These are phyloP conservation scores for Mimas tiliae DNA, from an alignment of 2,888 invertebrate genomes.

Conservation along the genomic window DNA sequence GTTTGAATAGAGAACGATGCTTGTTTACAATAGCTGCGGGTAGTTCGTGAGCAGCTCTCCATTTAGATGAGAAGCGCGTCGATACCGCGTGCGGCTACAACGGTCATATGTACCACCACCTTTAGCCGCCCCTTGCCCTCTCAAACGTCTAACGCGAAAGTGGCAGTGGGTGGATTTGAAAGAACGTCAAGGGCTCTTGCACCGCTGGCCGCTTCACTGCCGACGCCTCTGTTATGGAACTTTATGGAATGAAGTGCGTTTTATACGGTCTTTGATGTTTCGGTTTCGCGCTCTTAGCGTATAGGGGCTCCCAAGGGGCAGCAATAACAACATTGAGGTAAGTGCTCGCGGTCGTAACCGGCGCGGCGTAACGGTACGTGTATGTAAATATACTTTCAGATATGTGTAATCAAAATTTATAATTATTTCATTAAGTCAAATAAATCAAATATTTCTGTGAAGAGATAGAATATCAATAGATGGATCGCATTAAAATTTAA, in stretches of 20 bases:
- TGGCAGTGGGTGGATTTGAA: conserved; percentile 42
- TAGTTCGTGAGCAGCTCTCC: conserved; percentile 78
- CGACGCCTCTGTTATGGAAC: conserved; percentile 72
- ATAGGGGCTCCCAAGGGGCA: conserved; percentile 70
- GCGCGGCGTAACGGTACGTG: conserved; percentile 54
- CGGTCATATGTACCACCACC: conserved; percentile 63
- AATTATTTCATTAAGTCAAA: conserved; percentile 30
- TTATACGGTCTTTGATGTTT: conserved; percentile 79
- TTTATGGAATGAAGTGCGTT: conserved; percentile 80
- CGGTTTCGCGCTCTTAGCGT: conserved; percentile 73
- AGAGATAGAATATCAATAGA: too few species aligned
- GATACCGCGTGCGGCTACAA: conserved; percentile 68
- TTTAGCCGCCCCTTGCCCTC: conserved; percentile 51
- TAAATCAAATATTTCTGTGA: too few species aligned
- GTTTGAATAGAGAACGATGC: conserved; percentile 78
- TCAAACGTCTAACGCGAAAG: conserved; percentile 43
- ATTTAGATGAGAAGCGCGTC: conserved; percentile 77
- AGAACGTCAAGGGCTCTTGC: conserved; percentile 58
- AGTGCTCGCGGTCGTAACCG: conserved; percentile 64
- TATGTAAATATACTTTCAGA: conserved; percentile 54
- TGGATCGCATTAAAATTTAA: too few species aligned
- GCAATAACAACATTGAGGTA: conserved; percentile 69
- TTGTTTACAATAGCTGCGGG: conserved; percentile 82
- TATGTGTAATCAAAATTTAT: conserved; percentile 41
- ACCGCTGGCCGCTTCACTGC: conserved; percentile 59